Evolutionary conservation across 2,888 invertebrate genomes (phyloP).

Genomic region (Drosophila pseudotalamancana): DNA sequence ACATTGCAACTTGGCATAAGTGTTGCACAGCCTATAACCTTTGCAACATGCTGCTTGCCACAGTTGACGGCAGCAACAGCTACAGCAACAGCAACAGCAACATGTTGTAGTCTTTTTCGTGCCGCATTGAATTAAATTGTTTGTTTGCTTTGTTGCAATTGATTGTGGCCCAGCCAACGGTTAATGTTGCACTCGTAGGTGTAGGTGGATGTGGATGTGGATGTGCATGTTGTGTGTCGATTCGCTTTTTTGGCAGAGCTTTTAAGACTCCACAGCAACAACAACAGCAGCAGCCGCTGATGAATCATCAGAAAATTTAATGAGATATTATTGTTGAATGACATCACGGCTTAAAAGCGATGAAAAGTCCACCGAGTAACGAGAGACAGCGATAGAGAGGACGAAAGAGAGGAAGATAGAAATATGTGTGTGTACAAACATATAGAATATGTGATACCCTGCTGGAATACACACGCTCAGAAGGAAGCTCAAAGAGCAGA

Average conservation of each 20-base stretch:
- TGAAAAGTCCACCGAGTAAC: neutral
- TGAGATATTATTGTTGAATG: slow-evolving; percentile 66
- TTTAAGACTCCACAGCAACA: slow-evolving; percentile 33
- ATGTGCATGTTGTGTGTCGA: slow-evolving; percentile 46
- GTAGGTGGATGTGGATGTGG: slow-evolving; percentile 62
- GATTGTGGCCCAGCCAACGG: slow-evolving; percentile 76
- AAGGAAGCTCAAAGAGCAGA: too few relatives aligned
- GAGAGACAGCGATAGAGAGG: neutral
- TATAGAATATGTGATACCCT: too few relatives aligned
- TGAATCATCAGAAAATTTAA: slow-evolving; percentile 75
- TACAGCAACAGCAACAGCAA: slow-evolving; percentile 53
- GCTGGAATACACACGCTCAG: too few relatives aligned
- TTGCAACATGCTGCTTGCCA: slow-evolving; percentile 70
- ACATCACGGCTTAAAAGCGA: slow-evolving; percentile 55
- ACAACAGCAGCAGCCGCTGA: slow-evolving; percentile 37
- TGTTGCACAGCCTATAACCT: slow-evolving; percentile 82
- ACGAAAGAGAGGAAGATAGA: neutral
- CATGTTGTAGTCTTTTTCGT: slow-evolving; percentile 68
- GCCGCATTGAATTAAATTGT: slow-evolving; percentile 83
- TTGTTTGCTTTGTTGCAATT: slow-evolving; percentile 82
- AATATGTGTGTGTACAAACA: too few relatives aligned
- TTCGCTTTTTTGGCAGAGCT: slow-evolving; percentile 32
- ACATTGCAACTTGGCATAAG: slow-evolving; percentile 82
- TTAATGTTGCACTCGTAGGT: slow-evolving; percentile 57
- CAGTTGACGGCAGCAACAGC: slow-evolving; percentile 18